Evolutionary conservation across 2,888 invertebrate species (phyloP), one percentile per base, ranked within the genome.

Genomic region (Amphipoea oculea): DNA sequence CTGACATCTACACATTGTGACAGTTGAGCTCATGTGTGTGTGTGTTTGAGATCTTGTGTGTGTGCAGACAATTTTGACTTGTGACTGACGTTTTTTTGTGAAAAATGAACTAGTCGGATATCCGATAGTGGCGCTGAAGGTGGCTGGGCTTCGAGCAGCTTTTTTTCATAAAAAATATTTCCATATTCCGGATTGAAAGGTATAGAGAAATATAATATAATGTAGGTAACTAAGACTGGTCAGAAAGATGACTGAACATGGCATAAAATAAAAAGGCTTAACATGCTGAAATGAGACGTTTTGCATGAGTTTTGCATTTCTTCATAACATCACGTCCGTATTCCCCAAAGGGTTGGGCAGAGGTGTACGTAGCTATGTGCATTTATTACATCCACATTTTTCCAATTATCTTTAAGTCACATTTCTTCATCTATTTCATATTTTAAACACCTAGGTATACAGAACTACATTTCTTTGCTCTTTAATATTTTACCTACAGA

Each of bases 1-100:
- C 73, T 79, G 67, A 81, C 87, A 71, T 48, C 71, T 72, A 78
- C 71, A 74, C 74, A 81, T 81, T 82, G 86, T 78, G 78, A 84
- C 84, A 81, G 60, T 11, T 73, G 65, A 60, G 29, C 20, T 57
- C 23, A 14, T 57, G 68, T 20, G 42, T 51, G 9, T 45, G 45
- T 36, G 36, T n/a, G 42, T n/a, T 11, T 42, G n/a, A 23, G 17
- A 11, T 29, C 4, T 17, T 62, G 51, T 72, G 54, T 72, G 70
- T 74, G 77, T 74, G 60, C 36, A 68, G 54, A 74, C 60, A 60
- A n/a, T 23, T 72, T 60, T 82, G 76, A 70, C 70, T 48, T 76
- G 11, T n/a, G 72, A 79, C 40, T 79, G 82, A 79, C 76, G 42
- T 72, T 70, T 66, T 69, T 78, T 83, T 76, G 78, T 87, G 77